These are phyloP conservation scores for Apodemia duryi DNA, from an alignment of 2,888 invertebrate genomes.

Conservation along the genomic window DNA sequence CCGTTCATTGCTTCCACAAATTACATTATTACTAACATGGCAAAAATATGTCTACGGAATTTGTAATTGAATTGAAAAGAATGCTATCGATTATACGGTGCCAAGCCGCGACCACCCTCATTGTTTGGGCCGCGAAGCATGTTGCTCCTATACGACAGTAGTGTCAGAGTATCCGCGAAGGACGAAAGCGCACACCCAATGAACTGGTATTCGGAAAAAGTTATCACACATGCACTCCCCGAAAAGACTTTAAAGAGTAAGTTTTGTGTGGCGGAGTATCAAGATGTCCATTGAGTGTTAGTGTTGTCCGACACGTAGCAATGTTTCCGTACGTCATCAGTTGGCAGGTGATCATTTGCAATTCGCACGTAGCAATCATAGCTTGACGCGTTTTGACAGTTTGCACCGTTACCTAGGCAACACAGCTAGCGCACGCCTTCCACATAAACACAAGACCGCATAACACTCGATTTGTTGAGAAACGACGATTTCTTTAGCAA, in stretches of 20 bases:
- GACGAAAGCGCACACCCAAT: conserved; percentile 57
- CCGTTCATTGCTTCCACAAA: neutral
- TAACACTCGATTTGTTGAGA: conserved; percentile 21
- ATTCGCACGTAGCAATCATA: conserved; percentile 45
- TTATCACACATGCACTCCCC: conserved; percentile 4
- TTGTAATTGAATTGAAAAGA: conserved; percentile 41
- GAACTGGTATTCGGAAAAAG: conserved; percentile 24
- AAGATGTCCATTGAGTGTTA: conserved; percentile 11
- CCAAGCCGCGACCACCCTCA: conserved; percentile 73
- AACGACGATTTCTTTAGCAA: neutral
- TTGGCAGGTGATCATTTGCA: conserved; percentile 67
- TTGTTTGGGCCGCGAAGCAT: conserved; percentile 68
- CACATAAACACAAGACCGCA: conserved; percentile 28
- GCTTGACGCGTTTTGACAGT: conserved; percentile 46
- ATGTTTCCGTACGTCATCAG: conserved; percentile 72
- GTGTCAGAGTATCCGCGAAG: conserved; percentile 49
- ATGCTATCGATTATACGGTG: conserved; percentile 67
- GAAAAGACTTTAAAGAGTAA: conserved; percentile 21
- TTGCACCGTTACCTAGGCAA: conserved; percentile 58
- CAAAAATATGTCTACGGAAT: conserved; percentile 19
- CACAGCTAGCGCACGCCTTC: conserved; percentile 49
- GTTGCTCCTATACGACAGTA: conserved; percentile 70
- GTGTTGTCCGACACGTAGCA: conserved; percentile 45
- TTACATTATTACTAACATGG: neutral
- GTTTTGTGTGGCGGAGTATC: conserved; percentile 19